Evolutionary conservation across 2,113 vertebrate species (phyloP).

Genomic region (Anguilla rostrata): DNA sequence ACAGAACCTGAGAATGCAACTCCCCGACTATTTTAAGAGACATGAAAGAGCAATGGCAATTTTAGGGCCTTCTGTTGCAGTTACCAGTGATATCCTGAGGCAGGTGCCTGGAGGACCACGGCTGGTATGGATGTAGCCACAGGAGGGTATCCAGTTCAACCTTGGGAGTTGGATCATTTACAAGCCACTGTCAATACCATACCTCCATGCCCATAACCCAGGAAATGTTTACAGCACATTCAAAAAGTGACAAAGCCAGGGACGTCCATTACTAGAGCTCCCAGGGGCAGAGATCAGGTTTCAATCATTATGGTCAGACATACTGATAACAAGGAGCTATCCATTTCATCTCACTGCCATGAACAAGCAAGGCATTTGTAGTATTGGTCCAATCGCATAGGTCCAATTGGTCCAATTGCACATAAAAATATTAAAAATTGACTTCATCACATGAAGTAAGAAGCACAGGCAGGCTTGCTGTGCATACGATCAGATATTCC

Average conservation of each 20-base stretch:
- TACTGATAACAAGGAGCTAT: neutral
- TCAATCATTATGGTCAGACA: neutral
- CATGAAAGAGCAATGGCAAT: conserved; percentile 49
- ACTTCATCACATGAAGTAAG: neutral
- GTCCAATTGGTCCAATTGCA: no score
- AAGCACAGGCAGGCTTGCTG: no score
- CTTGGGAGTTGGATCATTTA: conserved; percentile 40
- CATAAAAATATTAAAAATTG: neutral
- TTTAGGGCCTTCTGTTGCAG: conserved; percentile 32
- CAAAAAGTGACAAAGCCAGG: neutral
- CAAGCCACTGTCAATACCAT: neutral
- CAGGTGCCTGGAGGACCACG: conserved; percentile 50
- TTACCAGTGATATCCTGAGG: conserved; percentile 40
- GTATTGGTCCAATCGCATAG: neutral
- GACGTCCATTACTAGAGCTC: neutral
- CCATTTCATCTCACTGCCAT: neutral
- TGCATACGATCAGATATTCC: no score
- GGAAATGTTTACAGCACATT: neutral
- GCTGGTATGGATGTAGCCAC: conserved; percentile 8
- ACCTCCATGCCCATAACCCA: conserved; percentile 3
- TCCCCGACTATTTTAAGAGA: conserved; percentile 63
- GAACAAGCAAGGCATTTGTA: neutral
- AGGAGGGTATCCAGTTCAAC: conserved; percentile 45
- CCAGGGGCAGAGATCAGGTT: neutral
- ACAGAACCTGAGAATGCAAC: conserved; percentile 44